These are phyloP conservation scores for Lepidocyrtinus sp. DNA, from an alignment of 2,888 invertebrate species.

Conservation along the genomic window DNA sequence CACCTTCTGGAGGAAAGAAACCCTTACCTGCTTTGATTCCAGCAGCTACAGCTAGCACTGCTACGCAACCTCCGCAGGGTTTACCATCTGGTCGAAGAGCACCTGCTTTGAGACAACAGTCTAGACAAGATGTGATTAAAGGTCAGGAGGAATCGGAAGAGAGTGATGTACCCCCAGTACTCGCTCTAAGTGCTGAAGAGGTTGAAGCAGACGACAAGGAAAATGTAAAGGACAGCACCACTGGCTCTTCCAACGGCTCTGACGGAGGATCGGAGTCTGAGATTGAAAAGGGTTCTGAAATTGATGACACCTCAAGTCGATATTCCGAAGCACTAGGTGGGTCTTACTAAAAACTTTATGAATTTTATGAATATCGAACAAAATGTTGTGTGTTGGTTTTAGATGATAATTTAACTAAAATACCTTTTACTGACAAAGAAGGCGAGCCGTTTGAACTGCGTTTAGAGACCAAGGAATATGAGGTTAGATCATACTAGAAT, in stretches of 20 bases:
- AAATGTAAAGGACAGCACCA: slow-evolving; percentile 41
- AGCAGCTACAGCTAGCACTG: slow-evolving; percentile 28
- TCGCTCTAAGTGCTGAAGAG: slow-evolving; percentile 38
- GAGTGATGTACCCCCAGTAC: slow-evolving; percentile 34
- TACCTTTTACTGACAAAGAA: slow-evolving; percentile 35
- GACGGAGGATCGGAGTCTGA: slow-evolving; percentile 42
- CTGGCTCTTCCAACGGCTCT: slow-evolving; percentile 33
- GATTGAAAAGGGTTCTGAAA: slow-evolving; percentile 40
- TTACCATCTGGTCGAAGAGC: slow-evolving; percentile 17
- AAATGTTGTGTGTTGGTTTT: background rate
- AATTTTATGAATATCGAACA: background rate
- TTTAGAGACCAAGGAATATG: slow-evolving; percentile 24
- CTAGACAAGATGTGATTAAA: slow-evolving; percentile 16
- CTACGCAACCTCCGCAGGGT: background rate
- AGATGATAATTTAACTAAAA: slow-evolving; percentile 28
- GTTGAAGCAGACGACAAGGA: slow-evolving; percentile 57
- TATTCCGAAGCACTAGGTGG: slow-evolving; percentile 32
- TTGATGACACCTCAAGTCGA: slow-evolving; percentile 38
- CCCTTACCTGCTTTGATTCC: slow-evolving; percentile 52
- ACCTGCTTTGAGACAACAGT: slow-evolving; percentile 34
- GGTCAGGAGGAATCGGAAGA: slow-evolving; percentile 41
- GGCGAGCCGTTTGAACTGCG: slow-evolving; percentile 41
- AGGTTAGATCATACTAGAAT: too few relatives aligned
- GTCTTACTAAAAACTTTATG: background rate
- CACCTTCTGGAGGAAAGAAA: slow-evolving; percentile 26